Evolutionary conservation across 1,140 invertebrate genomes (phyloP), one percentile per base, ranked within the genome.

Genomic region (Druon quercuslanigerum): DNA sequence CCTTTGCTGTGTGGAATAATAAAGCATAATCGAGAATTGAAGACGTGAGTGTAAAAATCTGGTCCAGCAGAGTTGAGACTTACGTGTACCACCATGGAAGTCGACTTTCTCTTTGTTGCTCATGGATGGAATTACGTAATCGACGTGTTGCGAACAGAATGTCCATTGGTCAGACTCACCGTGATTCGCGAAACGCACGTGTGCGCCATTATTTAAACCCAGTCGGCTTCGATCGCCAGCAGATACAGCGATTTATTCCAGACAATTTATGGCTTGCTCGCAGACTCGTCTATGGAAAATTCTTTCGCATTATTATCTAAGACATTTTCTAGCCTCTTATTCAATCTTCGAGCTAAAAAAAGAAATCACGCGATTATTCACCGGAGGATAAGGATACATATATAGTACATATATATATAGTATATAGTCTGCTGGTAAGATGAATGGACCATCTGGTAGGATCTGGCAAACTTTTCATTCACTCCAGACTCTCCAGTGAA

Each of bases 271-370:
- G 56, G 56, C 56, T 20, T 25, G 19, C 56, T 57, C 19, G 56
- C 25, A 57, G 56, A 57, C 56, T 57, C 56, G 56, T 57, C 56
- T 57, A 57, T 57, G 56, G 56, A 17, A 57, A 57, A 57, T 57
- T 57, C 9, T 57, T 33, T 57, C 56, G 56, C 56, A 57, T 57
- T 57, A 57, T 57, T 57, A 57, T 57, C 56, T 57, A 57, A 57
- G 19, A 57, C 19, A 57, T 57, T 57, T 25, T 57, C 17, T 25
- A 13, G 19, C 9, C 19, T 57, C 56, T 57, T 57, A 57, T 57
- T 57, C 56, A 57, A 57, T 57, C 56, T 13, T 33, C 9, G 9
- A 57, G 9, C 52, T 54, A 9, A 54, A 54, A 17, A 17, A 11
- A 8, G 17, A 46, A 5, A 0, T 2, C 25, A 5, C 25, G 2